phyloP scores from a whole-genome alignment of 2,797 vertebrate species.

The Molossus alvarezi region DNA sequence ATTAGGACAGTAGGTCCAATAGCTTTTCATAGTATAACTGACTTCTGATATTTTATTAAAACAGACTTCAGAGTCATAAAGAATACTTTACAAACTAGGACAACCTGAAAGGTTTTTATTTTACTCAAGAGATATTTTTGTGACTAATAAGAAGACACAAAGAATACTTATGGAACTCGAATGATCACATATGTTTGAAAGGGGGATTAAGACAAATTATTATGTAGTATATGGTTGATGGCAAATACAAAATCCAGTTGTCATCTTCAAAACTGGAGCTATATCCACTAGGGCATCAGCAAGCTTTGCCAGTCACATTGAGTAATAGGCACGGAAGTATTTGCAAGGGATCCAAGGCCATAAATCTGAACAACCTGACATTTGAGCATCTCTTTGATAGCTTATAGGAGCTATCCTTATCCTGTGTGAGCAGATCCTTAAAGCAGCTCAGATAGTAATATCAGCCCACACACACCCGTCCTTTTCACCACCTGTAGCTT shows the following conservation, averaged over 20 bases:
- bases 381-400: not conserved
- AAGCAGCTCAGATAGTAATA: not conserved
- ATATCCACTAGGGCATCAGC: not conserved
- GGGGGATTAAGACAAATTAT: not conserved
- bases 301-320: not conserved
- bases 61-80: slow-evolving; percentile 9
- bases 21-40: not conserved
- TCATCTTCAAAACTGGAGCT: not conserved
- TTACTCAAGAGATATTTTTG: not conserved
- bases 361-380: not conserved
- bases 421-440: not conserved
- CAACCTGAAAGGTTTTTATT: not conserved
- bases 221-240: not conserved
- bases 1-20: slow-evolving; percentile 19
- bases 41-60: slow-evolving; percentile 25
- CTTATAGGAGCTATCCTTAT: not conserved
- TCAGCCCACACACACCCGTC: not conserved
- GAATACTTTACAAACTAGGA: slow-evolving; percentile 26
- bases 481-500: not conserved
- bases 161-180: not conserved
- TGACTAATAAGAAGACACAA: not conserved
- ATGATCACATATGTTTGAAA: not conserved
- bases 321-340: not conserved
- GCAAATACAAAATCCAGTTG: not conserved
- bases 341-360: not conserved